phyloP scores from a whole-genome alignment of 2,113 vertebrate genomes.

The Microtus oregoni region DNA sequence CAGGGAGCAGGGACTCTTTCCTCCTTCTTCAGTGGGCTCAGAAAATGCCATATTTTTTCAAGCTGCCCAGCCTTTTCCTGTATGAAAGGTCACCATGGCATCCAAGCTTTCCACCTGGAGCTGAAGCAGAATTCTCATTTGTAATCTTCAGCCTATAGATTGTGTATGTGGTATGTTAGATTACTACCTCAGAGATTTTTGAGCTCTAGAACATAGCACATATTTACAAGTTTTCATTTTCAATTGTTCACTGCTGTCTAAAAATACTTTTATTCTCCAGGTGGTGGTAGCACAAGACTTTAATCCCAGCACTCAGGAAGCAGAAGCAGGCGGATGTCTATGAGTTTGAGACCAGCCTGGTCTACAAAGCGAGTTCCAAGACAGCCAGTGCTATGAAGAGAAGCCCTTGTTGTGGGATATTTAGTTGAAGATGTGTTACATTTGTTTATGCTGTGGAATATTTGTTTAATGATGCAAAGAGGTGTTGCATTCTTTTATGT shows the following conservation, averaged over 20 bases:
- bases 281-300: not conserved
- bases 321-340: not conserved
- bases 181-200: not conserved
- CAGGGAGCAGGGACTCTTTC: not conserved
- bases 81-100: not conserved
- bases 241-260: not conserved
- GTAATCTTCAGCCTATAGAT: not conserved
- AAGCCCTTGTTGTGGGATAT: not conserved
- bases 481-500: too few relatives aligned
- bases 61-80: not conserved
- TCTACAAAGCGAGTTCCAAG: not conserved
- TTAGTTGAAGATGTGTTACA: not conserved
- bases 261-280: not conserved
- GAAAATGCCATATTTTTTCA: not conserved
- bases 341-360: not conserved
- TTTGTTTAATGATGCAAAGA: too few relatives aligned
- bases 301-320: not conserved
- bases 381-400: not conserved
- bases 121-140: not conserved
- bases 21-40: not conserved
- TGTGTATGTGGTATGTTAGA: not conserved
- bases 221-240: not conserved
- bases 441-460: not conserved
- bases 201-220: not conserved
- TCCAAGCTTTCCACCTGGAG: not conserved